Evolutionary conservation across 2,113 vertebrate genomes (phyloP).

Genomic region (Xiphophorus couchianus): DNA sequence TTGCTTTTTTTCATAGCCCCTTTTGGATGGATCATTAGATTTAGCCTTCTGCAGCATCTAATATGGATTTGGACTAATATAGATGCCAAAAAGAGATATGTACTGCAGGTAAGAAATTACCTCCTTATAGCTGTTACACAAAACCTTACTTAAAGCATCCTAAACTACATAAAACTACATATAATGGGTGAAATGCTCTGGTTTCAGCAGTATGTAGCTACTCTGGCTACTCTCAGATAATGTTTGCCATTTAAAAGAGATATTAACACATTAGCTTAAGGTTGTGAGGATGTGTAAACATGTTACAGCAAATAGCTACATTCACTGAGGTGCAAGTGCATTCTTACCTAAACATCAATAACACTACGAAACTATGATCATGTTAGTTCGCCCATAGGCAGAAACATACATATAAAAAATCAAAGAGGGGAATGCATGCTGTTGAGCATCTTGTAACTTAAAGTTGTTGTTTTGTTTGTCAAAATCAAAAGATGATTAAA

Average conservation of each 20-base stretch:
- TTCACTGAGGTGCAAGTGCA: constrained; percentile 81
- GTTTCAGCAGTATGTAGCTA: constrained; percentile 40
- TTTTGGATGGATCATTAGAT: not conserved
- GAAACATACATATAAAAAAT: constrained; percentile 40
- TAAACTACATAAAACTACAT: not conserved
- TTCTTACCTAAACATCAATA: constrained; percentile 76
- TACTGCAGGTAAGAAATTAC: not conserved
- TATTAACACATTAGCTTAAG: constrained; percentile 63
- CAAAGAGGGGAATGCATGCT: constrained; percentile 54
- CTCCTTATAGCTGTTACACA: not conserved
- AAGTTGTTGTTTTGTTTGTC: constrained; percentile 12
- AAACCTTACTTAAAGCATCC: not conserved
- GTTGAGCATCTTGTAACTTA: constrained; percentile 32
- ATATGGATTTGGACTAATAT: not conserved
- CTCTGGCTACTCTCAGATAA: constrained; percentile 36
- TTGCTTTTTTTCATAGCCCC: not conserved
- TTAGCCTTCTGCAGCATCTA: not conserved
- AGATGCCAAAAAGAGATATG: not conserved
- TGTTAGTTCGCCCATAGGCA: constrained; percentile 61
- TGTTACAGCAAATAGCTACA: constrained; percentile 71
- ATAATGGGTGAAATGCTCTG: constrained; percentile 36
- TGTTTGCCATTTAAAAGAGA: constrained; percentile 61
- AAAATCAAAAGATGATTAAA: constrained; percentile 16
- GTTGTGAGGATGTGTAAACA: constrained; percentile 70
- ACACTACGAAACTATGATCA: constrained; percentile 50